These are phyloP conservation scores for Hartigia nigra DNA, from an alignment of 2,888 invertebrate species.

Conservation along the genomic window DNA sequence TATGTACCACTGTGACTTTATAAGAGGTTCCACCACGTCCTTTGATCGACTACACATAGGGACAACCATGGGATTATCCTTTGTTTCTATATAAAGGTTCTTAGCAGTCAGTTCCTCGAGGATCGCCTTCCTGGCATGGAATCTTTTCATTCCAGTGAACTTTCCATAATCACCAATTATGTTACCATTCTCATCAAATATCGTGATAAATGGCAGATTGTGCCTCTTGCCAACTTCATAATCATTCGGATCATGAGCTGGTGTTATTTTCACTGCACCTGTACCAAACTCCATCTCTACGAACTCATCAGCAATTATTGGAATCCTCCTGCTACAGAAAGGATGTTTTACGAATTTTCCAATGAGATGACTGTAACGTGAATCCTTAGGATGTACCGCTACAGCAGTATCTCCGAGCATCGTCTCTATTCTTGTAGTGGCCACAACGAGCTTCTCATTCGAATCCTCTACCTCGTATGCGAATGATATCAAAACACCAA, in stretches of 20 bases:
- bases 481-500: conserved; percentile 92
- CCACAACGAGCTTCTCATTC: conserved; percentile 88
- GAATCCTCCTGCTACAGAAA: conserved; percentile 83
- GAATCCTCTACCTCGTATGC: conserved; percentile 85
- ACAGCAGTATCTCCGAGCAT: conserved; percentile 98
- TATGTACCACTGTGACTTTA: conserved; percentile 98
- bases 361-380: conserved; percentile 83
- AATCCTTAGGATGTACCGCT: conserved; percentile 95
- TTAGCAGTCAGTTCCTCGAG: conserved; percentile 79
- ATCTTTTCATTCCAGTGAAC: conserved; percentile 89
- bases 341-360: conserved; percentile 91
- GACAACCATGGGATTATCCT: conserved; percentile 95
- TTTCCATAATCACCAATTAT: conserved; percentile 83
- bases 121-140: conserved; percentile 87
- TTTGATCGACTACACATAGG: conserved; percentile 96
- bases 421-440: conserved; percentile 98
- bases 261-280: conserved; percentile 99
- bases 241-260: conserved; percentile 97
- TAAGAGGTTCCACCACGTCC: conserved; percentile 95
- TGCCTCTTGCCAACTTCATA: conserved; percentile 95
- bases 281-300: conserved; percentile 97
- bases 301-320: conserved; percentile 91
- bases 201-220: conserved; percentile 85
- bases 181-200: conserved; percentile 91
- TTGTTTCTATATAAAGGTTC: conserved; percentile 80